phyloP scores from a whole-genome alignment of 2,113 vertebrate genomes.

The Leucopsar rothschildi region DNA sequence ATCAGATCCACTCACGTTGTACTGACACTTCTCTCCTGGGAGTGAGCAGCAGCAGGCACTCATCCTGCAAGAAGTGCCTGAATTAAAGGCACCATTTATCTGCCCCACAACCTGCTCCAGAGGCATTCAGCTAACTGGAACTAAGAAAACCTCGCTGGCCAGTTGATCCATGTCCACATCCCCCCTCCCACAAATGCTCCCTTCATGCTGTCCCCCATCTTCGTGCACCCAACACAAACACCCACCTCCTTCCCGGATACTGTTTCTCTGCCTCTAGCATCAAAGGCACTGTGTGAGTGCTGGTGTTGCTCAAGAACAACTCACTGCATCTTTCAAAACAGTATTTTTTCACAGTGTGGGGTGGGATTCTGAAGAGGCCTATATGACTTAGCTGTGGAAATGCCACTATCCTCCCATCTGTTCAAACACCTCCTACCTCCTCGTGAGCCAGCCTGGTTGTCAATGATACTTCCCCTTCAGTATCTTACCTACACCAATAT shows the following conservation, averaged over 20 bases:
- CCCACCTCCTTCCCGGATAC: not conserved
- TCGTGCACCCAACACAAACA: not conserved
- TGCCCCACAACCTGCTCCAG: not conserved
- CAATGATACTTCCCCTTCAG: not conserved
- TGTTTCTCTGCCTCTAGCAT: not conserved
- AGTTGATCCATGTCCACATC: not conserved
- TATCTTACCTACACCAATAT: not conserved
- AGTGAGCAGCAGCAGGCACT: not conserved
- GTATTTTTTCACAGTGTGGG: not conserved
- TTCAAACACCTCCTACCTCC: constrained; percentile 37
- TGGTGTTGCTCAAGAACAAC: not conserved
- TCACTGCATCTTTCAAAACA: constrained; percentile 11
- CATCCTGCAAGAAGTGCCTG: not conserved
- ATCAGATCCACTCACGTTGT: not conserved
- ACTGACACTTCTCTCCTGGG: not conserved
- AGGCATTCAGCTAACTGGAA: not conserved
- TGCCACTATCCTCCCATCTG: constrained; percentile 46
- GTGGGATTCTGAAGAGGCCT: constrained; percentile 38
- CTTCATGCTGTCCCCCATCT: not conserved
- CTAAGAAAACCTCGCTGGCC: not conserved
- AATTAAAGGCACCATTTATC: not conserved
- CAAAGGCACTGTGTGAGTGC: not conserved
- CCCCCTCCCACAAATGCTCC: not conserved
- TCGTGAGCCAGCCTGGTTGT: constrained; percentile 27
- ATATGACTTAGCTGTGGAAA: constrained; percentile 61